Evolutionary conservation across 2,797 vertebrate genomes (phyloP).

Genomic region (Mormyrops boulengeri): DNA sequence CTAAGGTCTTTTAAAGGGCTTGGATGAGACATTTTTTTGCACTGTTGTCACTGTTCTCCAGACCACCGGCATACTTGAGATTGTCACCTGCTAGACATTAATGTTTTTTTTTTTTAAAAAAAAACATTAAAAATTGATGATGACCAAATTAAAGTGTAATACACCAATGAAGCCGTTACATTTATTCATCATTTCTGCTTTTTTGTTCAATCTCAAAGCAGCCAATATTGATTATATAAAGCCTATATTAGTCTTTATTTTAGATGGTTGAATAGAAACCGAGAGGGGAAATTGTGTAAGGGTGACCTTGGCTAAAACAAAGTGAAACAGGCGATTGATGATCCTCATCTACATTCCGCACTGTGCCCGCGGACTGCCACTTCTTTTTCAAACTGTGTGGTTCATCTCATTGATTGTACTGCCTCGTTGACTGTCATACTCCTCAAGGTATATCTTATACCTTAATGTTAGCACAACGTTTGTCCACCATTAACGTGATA

Average conservation of each 20-base stretch:
- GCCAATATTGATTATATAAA: background rate
- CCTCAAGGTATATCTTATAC: background rate
- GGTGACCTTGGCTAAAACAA: background rate
- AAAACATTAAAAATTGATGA: background rate
- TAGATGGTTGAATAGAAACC: background rate
- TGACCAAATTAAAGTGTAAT: background rate
- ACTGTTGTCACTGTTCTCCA: background rate
- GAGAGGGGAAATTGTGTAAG: background rate
- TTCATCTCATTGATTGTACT: background rate
- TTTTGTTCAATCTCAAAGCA: background rate
- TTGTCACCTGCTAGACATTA: background rate
- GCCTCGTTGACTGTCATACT: background rate
- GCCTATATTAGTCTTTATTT: conserved; percentile 4
- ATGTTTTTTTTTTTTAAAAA: background rate
- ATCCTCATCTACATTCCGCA: background rate
- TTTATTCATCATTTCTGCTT: background rate
- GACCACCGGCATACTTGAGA: background rate
- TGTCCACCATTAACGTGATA: background rate
- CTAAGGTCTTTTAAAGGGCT: background rate
- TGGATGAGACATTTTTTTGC: background rate
- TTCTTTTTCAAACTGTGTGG: background rate
- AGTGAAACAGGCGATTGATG: background rate
- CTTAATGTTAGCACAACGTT: background rate
- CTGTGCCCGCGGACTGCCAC: background rate
- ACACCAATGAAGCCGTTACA: background rate